Evolutionary conservation across 2,113 vertebrate species (phyloP), one percentile per base, ranked within the genome.

Genomic region (Oryzias javanicus): DNA sequence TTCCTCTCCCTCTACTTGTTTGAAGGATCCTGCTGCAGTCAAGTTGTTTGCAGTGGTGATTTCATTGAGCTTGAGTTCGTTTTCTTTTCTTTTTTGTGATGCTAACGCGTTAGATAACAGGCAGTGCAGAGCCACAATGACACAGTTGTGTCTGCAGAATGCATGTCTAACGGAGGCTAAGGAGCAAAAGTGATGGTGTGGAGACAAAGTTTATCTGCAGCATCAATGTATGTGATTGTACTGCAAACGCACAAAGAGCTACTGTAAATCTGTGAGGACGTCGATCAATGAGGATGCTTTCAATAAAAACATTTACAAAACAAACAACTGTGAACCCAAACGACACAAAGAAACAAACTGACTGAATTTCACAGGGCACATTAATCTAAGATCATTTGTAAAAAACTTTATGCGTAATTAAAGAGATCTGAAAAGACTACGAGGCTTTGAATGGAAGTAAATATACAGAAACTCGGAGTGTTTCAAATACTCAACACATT

Each of bases 201-300:
- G 41, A 69, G 57, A 57, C 55, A 60, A 17, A 24, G 42, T 53
- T 76, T 56, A 68, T 42, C 48, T 22, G 24, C 29, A 41, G 18
- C 10, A 54, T 57, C 64, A 29, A 25, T 58, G 45, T 18, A 42
- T 51, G 18, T 59, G 41, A 22, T 56, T 72, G 27, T 48, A 52
- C 46, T 40, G 35, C 46, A 71, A 69, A 44, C 3, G 14, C 57
- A 57, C 42, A 53, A 18, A 5, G 22, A 29, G 6, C n/a, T 7
- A 16, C 35, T 52, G 15, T 47, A 41, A 8, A 57, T 41, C 24
- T 24, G 14, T 19, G 20, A 6, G 6, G 16, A 22, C 19, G 29
- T 42, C 13, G 19, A 40, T 46, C 8, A 19, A 17, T 12, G 29
- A 44, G 22, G 5, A 18, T 6, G 15, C 4, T 19, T n/a, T 19